Conservation (phyloP, 64 coral and sea anemone genomes). For the Porites lutea region DNA sequence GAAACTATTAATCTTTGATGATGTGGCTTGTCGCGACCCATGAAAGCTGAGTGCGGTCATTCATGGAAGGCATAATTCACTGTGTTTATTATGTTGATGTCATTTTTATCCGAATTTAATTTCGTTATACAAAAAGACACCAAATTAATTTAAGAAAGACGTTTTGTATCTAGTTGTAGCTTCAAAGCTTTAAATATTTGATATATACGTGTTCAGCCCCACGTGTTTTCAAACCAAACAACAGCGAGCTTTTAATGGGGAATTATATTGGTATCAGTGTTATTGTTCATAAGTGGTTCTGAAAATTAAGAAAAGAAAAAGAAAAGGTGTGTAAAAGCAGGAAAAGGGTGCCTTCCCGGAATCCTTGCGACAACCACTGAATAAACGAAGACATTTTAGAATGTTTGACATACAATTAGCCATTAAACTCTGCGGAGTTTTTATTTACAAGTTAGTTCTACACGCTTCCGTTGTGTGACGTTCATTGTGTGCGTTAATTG, state of each 20-base stretch:
- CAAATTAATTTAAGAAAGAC: background rate
- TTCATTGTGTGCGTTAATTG: slow-evolving; percentile 53
- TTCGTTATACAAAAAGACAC: background rate
- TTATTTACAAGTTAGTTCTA: slow-evolving; percentile 39
- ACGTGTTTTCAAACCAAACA: slow-evolving; percentile 9
- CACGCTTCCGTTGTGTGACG: slow-evolving; percentile 58
- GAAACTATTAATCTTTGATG: slow-evolving; percentile 27
- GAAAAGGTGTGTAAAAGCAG: background rate
- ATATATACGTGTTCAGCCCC: background rate
- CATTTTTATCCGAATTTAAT: slow-evolving; percentile 11
- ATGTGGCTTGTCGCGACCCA: slow-evolving; percentile 26
- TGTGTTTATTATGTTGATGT: background rate
- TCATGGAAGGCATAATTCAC: slow-evolving; percentile 8
- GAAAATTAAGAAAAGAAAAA: background rate
- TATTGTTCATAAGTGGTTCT: background rate
- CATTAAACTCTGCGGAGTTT: slow-evolving; percentile 15
- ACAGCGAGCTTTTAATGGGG: background rate
- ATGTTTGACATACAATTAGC: slow-evolving; percentile 25
- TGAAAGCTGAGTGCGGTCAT: slow-evolving; percentile 1
- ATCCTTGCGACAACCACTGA: background rate
- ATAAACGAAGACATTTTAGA: slow-evolving; percentile 6
- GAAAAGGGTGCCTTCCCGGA: background rate
- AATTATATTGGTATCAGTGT: background rate
- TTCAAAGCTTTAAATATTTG: background rate
- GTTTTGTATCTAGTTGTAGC: background rate